phyloP scores from a whole-genome alignment of 2,888 invertebrate species.

The Plemyria rubiginata region DNA sequence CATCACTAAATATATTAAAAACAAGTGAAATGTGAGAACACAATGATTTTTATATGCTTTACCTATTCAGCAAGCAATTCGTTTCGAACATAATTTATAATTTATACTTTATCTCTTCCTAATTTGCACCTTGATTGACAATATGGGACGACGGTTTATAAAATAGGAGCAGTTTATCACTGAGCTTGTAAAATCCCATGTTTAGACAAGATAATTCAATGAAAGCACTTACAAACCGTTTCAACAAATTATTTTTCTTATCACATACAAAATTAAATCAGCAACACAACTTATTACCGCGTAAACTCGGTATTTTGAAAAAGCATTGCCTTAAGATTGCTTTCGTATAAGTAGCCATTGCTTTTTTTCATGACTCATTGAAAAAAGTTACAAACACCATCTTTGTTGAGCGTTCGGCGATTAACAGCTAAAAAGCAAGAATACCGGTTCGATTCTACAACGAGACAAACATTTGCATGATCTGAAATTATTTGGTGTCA shows the following conservation, averaged over 20 bases:
- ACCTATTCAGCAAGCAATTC: too few species aligned
- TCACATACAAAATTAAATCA: slow-evolving; percentile 13
- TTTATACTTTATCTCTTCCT: too few species aligned
- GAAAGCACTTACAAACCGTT: slow-evolving; percentile 11
- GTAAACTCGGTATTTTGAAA: not conserved
- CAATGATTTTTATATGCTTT: too few species aligned
- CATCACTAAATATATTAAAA: too few species aligned
- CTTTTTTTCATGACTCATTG: not conserved
- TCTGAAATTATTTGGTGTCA: too few species aligned
- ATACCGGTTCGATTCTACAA: too few species aligned
- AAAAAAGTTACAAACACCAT: not conserved
- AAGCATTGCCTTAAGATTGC: not conserved
- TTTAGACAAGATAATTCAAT: slow-evolving; percentile 15
- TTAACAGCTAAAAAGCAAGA: too few species aligned
- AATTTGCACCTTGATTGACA: too few species aligned
- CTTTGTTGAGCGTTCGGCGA: not conserved
- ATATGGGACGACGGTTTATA: not conserved
- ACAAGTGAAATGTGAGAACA: too few species aligned
- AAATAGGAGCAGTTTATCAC: not conserved
- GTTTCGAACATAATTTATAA: too few species aligned
- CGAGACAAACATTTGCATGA: too few species aligned
- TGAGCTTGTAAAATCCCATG: slow-evolving; percentile 1
- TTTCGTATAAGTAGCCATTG: not conserved
- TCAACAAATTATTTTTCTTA: slow-evolving; percentile 6
- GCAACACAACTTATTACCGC: slow-evolving; percentile 6